Evolutionary conservation across 1,140 invertebrate genomes (phyloP).

Genomic region (Rhyacophila brunnea): DNA sequence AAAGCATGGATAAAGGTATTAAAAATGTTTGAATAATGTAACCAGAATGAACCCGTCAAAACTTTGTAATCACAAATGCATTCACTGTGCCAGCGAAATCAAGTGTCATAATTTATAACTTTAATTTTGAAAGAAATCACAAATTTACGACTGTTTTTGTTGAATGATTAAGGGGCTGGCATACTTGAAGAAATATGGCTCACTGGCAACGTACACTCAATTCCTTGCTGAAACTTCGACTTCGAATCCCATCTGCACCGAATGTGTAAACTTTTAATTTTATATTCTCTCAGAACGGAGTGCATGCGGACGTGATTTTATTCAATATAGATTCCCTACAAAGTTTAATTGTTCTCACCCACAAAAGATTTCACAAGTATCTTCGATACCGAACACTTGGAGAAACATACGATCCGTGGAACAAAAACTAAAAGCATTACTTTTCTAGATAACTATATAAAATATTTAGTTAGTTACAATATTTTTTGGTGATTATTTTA

Average conservation of each 20-base stretch:
- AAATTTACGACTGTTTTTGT: slow-evolving; percentile 16
- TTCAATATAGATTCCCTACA: slow-evolving; percentile 15
- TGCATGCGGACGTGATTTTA: slow-evolving; percentile 15
- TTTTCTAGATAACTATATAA: too few species aligned
- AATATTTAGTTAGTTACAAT: too few species aligned
- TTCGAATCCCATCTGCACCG: slow-evolving; percentile 27
- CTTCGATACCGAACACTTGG: too few species aligned
- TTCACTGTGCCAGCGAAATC: too few species aligned
- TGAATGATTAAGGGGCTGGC: neutral
- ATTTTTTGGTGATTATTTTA: too few species aligned
- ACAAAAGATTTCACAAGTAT: too few species aligned
- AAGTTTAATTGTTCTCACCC: slow-evolving; percentile 13
- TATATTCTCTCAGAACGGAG: slow-evolving; percentile 13
- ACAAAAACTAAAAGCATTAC: too few species aligned
- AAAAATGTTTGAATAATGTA: too few species aligned
- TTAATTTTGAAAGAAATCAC: slow-evolving; percentile 3
- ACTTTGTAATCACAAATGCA: too few species aligned
- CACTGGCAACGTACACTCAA: neutral
- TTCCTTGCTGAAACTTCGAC: slow-evolving; percentile 17
- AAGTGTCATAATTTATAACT: slow-evolving; percentile 1
- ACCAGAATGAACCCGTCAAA: too few species aligned
- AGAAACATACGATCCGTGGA: too few species aligned
- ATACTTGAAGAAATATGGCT: slow-evolving; percentile 7
- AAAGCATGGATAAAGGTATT: too few species aligned
- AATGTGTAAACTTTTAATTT: slow-evolving; percentile 35